These are phyloP conservation scores for Xenentodon cancila DNA, from an alignment of 2,797 vertebrate genomes.

Conservation along the genomic window DNA sequence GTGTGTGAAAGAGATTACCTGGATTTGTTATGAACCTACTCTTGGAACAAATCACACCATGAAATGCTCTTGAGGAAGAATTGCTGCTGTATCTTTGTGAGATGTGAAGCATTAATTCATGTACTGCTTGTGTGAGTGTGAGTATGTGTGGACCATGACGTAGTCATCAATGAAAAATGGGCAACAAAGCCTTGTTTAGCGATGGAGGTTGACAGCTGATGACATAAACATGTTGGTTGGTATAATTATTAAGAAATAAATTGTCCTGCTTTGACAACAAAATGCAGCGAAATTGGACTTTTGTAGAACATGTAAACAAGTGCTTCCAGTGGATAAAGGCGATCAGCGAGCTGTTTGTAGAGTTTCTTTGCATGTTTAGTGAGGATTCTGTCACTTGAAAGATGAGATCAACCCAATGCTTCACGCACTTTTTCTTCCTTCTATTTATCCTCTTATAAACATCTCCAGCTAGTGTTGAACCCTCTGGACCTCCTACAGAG, in stretches of 20 bases:
- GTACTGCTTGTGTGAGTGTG: constrained; percentile 1
- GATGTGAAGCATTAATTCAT: no score
- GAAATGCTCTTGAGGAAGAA: constrained; percentile 17
- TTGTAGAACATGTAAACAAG: constrained; percentile 3
- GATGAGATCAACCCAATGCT: constrained; percentile 46
- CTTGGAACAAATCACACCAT: constrained; percentile 18
- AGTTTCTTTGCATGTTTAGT: constrained; percentile 15
- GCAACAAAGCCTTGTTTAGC: constrained; percentile 26
- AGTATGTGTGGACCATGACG: constrained; percentile 30
- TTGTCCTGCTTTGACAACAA: constrained; percentile 11
- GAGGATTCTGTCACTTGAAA: constrained; percentile 27
- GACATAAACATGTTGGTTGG: constrained; percentile 26
- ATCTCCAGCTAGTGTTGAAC: constrained; percentile 59
- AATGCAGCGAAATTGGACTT: constrained; percentile 1
- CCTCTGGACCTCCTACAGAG: constrained; percentile 58
- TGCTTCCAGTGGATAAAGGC: not conserved
- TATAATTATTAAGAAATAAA: constrained; percentile 15
- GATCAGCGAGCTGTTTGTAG: not conserved
- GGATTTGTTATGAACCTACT: not conserved
- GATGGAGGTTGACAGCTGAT: constrained; percentile 36
- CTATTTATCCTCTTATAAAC: constrained; percentile 47
- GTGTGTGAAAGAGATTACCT: not conserved
- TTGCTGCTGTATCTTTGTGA: not conserved
- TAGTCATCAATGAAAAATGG: constrained; percentile 51
- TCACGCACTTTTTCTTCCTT: constrained; percentile 36